Evolutionary conservation across 2,113 vertebrate genomes (phyloP).

Genomic region (Corythaixoides concolor): DNA sequence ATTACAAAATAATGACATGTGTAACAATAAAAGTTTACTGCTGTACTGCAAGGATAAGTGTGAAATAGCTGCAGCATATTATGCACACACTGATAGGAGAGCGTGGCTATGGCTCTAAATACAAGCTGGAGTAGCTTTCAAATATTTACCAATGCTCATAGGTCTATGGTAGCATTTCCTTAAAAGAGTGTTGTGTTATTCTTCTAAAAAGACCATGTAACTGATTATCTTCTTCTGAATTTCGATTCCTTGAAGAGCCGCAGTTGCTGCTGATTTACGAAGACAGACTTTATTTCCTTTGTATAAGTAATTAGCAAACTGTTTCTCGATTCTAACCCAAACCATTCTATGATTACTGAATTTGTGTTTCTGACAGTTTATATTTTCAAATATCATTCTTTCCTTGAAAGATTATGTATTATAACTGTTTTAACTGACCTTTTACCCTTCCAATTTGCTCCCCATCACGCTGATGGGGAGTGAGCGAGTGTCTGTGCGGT

Average conservation of each 20-base stretch:
- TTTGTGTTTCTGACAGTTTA: not conserved
- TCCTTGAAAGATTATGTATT: not conserved
- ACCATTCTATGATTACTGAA: not conserved
- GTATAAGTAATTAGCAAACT: not conserved
- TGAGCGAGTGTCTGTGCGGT: not conserved
- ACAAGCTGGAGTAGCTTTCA: not conserved
- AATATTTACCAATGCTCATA: not conserved
- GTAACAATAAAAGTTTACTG: not conserved
- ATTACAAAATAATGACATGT: not conserved
- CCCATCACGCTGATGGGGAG: accelerated
- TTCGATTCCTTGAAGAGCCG: not conserved
- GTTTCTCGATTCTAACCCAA: not conserved
- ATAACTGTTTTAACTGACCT: not conserved
- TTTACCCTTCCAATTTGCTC: not conserved
- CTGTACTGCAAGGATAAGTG: not conserved
- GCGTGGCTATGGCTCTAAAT: not conserved
- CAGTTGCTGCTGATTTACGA: not conserved
- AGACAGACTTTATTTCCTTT: not conserved
- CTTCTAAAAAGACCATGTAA: not conserved
- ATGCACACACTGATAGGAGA: not conserved
- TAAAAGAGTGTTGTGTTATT: not conserved
- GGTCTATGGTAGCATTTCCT: not conserved
- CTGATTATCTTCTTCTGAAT: not conserved
- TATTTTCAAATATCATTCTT: not conserved
- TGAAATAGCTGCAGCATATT: not conserved